Conservation (phyloP, 2,113 vertebrate species). For the Xenus cinereus region DNA sequence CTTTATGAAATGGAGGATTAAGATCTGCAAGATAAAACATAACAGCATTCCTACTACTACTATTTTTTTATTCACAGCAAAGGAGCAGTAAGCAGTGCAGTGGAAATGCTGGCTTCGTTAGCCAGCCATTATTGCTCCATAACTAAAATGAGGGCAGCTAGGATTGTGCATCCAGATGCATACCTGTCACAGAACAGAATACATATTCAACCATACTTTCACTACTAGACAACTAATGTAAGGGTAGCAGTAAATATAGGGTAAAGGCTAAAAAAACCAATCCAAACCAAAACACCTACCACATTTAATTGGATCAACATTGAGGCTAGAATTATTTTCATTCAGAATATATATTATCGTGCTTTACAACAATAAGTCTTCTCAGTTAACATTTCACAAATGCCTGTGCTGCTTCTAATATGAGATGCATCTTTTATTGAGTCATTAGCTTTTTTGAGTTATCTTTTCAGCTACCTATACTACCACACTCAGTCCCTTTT, state of each 20-base stretch:
- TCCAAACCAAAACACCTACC: accelerated
- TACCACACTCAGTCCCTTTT: background rate
- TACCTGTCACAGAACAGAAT: background rate
- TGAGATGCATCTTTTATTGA: background rate
- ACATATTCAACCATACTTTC: background rate
- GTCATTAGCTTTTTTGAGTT: background rate
- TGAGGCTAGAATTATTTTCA: background rate
- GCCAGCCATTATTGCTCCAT: background rate
- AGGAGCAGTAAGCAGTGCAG: background rate
- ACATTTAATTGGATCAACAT: background rate
- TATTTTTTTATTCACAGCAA: background rate
- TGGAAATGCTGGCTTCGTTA: background rate
- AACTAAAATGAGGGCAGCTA: background rate
- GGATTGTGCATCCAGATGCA: background rate
- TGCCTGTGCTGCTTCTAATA: background rate
- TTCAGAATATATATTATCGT: background rate
- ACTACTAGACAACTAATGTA: background rate
- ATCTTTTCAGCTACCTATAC: background rate
- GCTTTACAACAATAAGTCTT: background rate
- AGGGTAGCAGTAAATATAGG: background rate
- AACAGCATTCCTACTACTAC: background rate
- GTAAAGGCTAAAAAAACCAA: background rate
- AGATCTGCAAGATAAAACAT: background rate
- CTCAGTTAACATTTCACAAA: background rate
- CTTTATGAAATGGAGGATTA: background rate